phyloP scores from a whole-genome alignment of 2,113 vertebrate species.

The Bos indicus region DNA sequence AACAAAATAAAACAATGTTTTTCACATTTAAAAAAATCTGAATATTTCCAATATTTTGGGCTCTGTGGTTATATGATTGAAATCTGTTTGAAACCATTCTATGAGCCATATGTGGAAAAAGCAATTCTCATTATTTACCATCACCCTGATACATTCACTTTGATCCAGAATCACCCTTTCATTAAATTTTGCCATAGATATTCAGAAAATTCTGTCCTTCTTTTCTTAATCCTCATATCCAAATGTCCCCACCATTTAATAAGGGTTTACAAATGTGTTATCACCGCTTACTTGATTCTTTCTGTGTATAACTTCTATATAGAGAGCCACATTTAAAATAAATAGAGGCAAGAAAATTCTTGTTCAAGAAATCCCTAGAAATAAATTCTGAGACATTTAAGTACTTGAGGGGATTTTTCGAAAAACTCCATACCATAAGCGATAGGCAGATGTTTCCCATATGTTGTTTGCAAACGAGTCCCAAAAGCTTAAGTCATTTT shows the following conservation, averaged over 20 bases:
- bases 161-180: neutral
- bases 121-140: neutral
- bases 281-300: neutral
- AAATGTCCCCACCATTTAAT: neutral
- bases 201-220: neutral
- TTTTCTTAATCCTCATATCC: neutral
- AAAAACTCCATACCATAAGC: conserved; percentile 50
- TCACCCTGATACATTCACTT: neutral
- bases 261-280: neutral
- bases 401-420: conserved; percentile 63
- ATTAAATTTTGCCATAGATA: neutral
- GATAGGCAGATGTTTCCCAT: conserved; percentile 78
- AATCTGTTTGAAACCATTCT: conserved; percentile 2
- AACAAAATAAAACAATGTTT: neutral
- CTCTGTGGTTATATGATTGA: neutral
- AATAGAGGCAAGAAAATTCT: conserved; percentile 65
- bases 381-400: conserved; percentile 59
- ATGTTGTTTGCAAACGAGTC: conserved; percentile 61
- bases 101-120: neutral
- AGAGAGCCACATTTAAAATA: conserved; percentile 47
- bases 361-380: conserved; percentile 66
- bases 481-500: conserved; percentile 46
- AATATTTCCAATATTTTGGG: neutral
- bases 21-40: neutral
- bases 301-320: conserved; percentile 43